Conservation (phyloP, 2,888 invertebrate genomes). For the Cylloceria caligata region DNA sequence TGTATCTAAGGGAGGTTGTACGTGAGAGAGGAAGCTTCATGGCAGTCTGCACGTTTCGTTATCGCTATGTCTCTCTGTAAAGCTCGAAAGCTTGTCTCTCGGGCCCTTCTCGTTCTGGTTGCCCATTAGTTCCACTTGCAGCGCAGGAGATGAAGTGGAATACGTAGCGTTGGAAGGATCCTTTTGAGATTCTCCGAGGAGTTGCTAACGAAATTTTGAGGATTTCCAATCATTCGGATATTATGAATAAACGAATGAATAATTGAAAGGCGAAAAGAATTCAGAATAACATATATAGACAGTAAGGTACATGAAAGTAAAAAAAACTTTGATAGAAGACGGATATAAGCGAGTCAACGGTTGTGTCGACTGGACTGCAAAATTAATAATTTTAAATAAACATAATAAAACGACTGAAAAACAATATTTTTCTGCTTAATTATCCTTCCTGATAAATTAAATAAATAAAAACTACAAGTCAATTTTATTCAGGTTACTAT, state of each 20-base stretch:
- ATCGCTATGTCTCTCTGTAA: not conserved
- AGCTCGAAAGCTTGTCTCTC: slow-evolving; percentile 38
- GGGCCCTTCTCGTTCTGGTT: slow-evolving; percentile 27
- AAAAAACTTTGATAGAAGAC: not conserved
- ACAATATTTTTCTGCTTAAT: too few relatives aligned
- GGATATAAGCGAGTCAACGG: too few relatives aligned
- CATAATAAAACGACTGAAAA: too few relatives aligned
- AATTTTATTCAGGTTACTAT: too few relatives aligned
- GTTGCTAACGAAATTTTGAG: slow-evolving; percentile 11
- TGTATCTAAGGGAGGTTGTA: slow-evolving; percentile 5
- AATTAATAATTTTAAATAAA: too few relatives aligned
- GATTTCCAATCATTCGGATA: slow-evolving; percentile 13
- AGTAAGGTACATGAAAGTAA: not conserved
- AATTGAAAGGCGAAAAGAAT: not conserved
- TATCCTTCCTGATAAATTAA: too few relatives aligned
- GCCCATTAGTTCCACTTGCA: slow-evolving; percentile 53
- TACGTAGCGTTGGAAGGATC: not conserved
- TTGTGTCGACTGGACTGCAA: too few relatives aligned
- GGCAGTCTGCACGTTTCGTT: slow-evolving; percentile 12
- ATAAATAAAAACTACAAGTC: too few relatives aligned
- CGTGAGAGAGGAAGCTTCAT: slow-evolving; percentile 29
- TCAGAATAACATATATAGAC: not conserved
- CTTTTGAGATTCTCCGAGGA: slow-evolving; percentile 21
- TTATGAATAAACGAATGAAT: not conserved
- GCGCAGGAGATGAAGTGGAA: slow-evolving; percentile 23